phyloP scores from a whole-genome alignment of 2,888 invertebrate genomes.

The Buathra laborator region DNA sequence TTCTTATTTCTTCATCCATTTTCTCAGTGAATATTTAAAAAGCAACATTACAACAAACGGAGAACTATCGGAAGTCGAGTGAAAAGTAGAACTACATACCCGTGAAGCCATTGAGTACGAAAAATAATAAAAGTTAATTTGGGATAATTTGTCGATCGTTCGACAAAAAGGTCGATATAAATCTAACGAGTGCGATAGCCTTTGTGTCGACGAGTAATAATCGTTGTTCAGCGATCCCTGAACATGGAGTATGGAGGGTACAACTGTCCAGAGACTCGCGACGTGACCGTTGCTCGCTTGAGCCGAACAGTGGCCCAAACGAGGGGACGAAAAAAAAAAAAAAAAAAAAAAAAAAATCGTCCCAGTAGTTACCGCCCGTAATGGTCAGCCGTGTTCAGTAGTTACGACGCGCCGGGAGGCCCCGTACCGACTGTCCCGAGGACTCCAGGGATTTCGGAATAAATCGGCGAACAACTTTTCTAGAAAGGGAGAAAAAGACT shows the following conservation, averaged over 20 bases:
- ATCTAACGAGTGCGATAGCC: background rate
- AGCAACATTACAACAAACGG: too few relatives aligned
- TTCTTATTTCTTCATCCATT: too few relatives aligned
- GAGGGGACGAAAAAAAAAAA: background rate
- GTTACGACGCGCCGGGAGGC: conserved; percentile 43
- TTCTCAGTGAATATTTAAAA: too few relatives aligned
- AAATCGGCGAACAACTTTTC: conserved; percentile 67
- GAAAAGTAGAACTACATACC: background rate
- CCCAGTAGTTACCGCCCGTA: conserved; percentile 60
- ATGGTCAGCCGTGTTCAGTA: conserved; percentile 64
- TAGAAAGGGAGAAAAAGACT: conserved; percentile 21
- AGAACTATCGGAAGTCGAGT: too few relatives aligned
- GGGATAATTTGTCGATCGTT: background rate
- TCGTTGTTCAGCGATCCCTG: conserved; percentile 21
- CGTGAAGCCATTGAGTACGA: background rate
- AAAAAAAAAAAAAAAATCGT: conserved; percentile 8
- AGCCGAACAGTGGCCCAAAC: conserved; percentile 10
- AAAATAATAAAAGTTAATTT: background rate
- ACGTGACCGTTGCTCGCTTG: conserved; percentile 43
- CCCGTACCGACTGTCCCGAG: conserved; percentile 28
- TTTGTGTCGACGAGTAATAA: conserved; percentile 22
- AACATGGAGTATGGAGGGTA: background rate
- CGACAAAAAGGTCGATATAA: background rate
- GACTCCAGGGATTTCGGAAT: conserved; percentile 62
- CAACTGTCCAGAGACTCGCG: conserved; percentile 13